Evolutionary conservation across 2,113 vertebrate species (phyloP).

Genomic region (Calypte anna): DNA sequence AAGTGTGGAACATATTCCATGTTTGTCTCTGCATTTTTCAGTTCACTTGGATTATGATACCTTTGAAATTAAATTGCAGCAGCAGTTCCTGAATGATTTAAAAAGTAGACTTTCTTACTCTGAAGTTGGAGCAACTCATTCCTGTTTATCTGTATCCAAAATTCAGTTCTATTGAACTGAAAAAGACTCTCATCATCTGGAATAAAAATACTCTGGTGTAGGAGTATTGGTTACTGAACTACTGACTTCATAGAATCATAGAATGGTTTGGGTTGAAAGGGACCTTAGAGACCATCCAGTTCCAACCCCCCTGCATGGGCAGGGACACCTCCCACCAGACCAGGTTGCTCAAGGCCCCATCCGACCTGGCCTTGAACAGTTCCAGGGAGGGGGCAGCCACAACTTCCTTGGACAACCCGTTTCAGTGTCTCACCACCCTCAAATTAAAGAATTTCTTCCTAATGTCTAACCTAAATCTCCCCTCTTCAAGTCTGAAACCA

Average conservation of each 20-base stretch:
- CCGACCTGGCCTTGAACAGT: no score
- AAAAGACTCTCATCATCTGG: not conserved
- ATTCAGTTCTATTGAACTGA: not conserved
- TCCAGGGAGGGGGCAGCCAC: no score
- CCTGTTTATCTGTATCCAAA: constrained; percentile 29
- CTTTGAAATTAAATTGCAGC: constrained; percentile 32
- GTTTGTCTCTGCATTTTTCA: constrained; percentile 49
- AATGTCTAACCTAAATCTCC: no score
- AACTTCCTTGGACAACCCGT: no score
- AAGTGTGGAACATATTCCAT: constrained; percentile 38
- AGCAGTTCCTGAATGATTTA: constrained; percentile 43
- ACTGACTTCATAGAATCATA: not conserved
- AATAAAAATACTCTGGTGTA: not conserved
- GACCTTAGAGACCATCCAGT: no score
- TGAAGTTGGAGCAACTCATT: not conserved
- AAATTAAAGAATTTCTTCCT: no score
- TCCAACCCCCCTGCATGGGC: no score
- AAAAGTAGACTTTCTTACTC: not conserved
- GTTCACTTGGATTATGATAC: constrained; percentile 29
- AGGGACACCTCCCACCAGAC: no score
- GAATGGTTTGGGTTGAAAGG: no score
- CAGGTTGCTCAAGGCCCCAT: no score
- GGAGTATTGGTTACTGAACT: not conserved
- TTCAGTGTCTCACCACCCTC: no score
- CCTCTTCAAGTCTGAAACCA: no score